These are phyloP conservation scores for Saccopteryx bilineata DNA, from an alignment of 2,113 vertebrate genomes.

Conservation along the genomic window DNA sequence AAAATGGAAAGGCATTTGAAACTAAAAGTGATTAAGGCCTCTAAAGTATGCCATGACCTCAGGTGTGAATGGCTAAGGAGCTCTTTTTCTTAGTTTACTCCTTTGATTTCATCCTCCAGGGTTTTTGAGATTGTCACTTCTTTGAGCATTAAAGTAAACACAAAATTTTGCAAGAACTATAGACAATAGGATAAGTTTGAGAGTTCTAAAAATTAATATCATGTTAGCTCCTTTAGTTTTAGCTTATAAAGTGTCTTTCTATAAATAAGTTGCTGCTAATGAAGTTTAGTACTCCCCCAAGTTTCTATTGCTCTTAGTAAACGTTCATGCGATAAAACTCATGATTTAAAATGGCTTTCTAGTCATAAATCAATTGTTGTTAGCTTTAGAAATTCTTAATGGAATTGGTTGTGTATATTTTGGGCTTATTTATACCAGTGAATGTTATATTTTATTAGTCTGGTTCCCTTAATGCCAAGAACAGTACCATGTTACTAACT, in stretches of 20 bases:
- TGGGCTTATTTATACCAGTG: background rate
- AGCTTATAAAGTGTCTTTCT: background rate
- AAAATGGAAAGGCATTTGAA: background rate
- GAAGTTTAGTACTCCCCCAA: background rate
- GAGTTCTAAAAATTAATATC: background rate
- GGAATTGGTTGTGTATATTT: background rate
- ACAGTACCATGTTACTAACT: background rate
- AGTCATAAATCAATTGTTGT: background rate
- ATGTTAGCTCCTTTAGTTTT: background rate
- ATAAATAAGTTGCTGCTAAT: background rate
- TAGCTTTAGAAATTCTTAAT: background rate
- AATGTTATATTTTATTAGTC: background rate
- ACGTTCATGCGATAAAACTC: background rate
- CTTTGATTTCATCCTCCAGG: background rate
- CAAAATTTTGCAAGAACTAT: background rate
- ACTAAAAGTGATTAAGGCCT: background rate
- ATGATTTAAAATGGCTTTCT: background rate
- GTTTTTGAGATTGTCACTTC: background rate
- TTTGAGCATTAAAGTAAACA: background rate
- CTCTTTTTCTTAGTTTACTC: background rate
- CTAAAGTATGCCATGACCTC: background rate
- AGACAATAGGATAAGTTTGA: conserved; percentile 1
- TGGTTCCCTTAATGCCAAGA: background rate
- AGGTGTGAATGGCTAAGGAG: background rate
- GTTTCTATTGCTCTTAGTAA: background rate